Percentiles rank a stretch among this genome's conserved stretches.
phyloP scores from a whole-genome alignment of 1,140 invertebrate species.

The Caerostris extrusa region DNA sequence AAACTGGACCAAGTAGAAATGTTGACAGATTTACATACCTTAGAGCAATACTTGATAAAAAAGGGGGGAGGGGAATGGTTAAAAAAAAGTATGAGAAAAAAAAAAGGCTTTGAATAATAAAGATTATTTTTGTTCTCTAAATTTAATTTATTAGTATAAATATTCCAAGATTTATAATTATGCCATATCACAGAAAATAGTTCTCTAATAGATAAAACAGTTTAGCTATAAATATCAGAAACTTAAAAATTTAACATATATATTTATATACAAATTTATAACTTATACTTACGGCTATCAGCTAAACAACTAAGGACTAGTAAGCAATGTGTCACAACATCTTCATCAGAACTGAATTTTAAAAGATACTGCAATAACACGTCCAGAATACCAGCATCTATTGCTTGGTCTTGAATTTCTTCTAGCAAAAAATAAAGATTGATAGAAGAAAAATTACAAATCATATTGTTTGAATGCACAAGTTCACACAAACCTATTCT shows the following conservation, averaged over 20 bases:
- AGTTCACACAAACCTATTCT: too few species aligned
- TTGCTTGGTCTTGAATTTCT: conserved; percentile 82
- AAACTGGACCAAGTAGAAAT: too few species aligned
- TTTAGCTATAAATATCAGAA: background rate
- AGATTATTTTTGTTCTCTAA: too few species aligned
- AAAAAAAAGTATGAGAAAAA: too few species aligned
- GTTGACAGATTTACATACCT: too few species aligned
- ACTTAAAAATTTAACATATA: background rate
- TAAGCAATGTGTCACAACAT: conserved; percentile 86
- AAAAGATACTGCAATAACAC: conserved; percentile 84
- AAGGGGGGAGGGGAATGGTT: too few species aligned
- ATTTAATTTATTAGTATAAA: too few species aligned
- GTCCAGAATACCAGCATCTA: conserved; percentile 87
- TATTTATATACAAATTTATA: background rate
- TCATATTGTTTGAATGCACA: background rate
- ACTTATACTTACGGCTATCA: conserved; percentile 83
- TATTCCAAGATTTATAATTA: background rate
- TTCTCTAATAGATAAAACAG: background rate
- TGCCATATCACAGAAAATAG: background rate
- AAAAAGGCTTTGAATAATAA: too few species aligned
- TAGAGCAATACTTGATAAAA: too few species aligned
- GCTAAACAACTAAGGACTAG: conserved; percentile 88
- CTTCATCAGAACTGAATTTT: conserved; percentile 83
- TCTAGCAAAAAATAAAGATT: conserved; percentile 78
- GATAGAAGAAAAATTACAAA: background rate